Percentiles rank a stretch among this genome's conserved stretches.
phyloP scores from a whole-genome alignment of 1,140 invertebrate genomes.

The Hycleus cichorii region DNA sequence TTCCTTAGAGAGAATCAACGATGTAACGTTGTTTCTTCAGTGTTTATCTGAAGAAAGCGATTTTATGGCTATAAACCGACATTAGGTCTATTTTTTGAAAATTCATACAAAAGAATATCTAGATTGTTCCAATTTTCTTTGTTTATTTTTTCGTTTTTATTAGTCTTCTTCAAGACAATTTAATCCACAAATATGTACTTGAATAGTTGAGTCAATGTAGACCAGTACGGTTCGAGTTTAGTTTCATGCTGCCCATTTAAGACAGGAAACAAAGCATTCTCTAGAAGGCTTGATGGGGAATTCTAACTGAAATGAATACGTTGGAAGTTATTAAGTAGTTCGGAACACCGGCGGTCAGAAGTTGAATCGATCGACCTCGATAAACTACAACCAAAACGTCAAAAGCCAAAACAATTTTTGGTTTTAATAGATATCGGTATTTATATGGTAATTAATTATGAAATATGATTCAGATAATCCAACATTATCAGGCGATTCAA shows the following conservation, averaged over 20 bases:
- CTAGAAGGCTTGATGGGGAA: constrained; percentile 11
- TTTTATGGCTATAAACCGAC: too few species aligned
- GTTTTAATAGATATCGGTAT: too few species aligned
- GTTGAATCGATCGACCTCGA: constrained; percentile 15
- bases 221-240: constrained; percentile 6
- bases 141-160: too few species aligned
- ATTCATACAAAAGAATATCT: too few species aligned
- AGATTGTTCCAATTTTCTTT: too few species aligned
- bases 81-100: too few species aligned
- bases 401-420: not conserved
- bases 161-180: not conserved
- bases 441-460: too few species aligned
- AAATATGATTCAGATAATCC: too few species aligned
- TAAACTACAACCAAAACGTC: constrained; percentile 8
- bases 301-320: constrained; percentile 15
- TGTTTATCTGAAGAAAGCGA: too few species aligned
- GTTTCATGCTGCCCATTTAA: constrained; percentile 8
- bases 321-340: constrained; percentile 16
- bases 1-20: too few species aligned
- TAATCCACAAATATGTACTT: constrained; percentile 5
- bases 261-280: constrained; percentile 15
- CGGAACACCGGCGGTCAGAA: constrained; percentile 12
- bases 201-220: constrained; percentile 5
- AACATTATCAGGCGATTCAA: too few species aligned
- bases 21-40: too few species aligned